phyloP scores from a whole-genome alignment of 1,140 invertebrate genomes.

The Triops cancriformis region DNA sequence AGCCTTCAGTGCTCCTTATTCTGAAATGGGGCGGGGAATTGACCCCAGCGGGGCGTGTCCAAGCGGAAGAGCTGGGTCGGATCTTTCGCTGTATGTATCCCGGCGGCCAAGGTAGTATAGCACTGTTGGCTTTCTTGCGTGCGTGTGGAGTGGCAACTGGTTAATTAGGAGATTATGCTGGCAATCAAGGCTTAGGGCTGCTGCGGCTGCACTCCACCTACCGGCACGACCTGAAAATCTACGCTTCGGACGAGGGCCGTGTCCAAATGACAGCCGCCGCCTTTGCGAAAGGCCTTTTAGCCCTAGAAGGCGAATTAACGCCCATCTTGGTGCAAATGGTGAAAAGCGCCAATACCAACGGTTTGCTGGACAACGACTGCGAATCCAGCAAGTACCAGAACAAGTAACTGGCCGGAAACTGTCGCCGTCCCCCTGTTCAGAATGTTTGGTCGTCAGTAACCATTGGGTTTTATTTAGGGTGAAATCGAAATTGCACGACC shows the following conservation, averaged over 20 bases:
- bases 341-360: constrained; percentile 98
- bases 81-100: constrained; percentile 99
- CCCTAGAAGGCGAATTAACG: constrained; percentile 94
- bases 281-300: constrained; percentile 94
- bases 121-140: neutral
- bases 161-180: constrained; percentile 69
- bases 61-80: constrained; percentile 93
- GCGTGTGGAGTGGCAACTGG: neutral
- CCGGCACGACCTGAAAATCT: constrained; percentile 98
- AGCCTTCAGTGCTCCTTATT: constrained; percentile 87
- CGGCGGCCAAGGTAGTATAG: constrained; percentile 46
- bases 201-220: constrained; percentile 94
- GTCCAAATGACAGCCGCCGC: constrained; percentile 99
- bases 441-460: too few species aligned
- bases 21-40: constrained; percentile 99
- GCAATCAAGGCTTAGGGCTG: constrained; percentile 83
- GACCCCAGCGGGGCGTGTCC: constrained; percentile 92
- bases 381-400: constrained; percentile 93
- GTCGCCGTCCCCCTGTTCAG: too few species aligned
- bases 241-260: constrained; percentile 96
- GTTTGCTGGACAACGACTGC: constrained; percentile 93
- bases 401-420: constrained; percentile 50
- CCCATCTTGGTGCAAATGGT: constrained; percentile 99
- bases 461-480: too few species aligned
- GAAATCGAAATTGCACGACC: constrained; percentile 83